These are phyloP conservation scores for Cyclophora albipunctata DNA, from an alignment of 2,888 invertebrate genomes.

Conservation along the genomic window DNA sequence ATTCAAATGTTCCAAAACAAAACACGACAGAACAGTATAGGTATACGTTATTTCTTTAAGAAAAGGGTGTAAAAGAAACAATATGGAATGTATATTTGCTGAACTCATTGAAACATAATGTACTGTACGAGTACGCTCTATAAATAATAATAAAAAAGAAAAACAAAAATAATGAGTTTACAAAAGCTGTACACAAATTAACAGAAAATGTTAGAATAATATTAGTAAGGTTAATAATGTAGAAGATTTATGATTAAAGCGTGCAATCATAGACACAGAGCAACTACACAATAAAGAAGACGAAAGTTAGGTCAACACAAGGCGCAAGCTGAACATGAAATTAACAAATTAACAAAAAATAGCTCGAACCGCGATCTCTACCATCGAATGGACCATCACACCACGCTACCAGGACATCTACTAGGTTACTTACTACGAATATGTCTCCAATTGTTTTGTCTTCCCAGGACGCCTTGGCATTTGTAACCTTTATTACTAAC, in stretches of 20 bases:
- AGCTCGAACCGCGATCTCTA: constrained; percentile 19
- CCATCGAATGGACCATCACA: constrained; percentile 56
- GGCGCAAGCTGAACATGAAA: constrained; percentile 36
- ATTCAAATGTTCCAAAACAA: too few relatives aligned
- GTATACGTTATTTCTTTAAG: too few relatives aligned
- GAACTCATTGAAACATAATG: too few relatives aligned
- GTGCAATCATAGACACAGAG: constrained; percentile 53
- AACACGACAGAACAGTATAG: too few relatives aligned
- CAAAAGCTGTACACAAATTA: too few relatives aligned
- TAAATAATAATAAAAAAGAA: too few relatives aligned
- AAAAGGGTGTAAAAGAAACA: too few relatives aligned
- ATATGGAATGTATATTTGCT: too few relatives aligned
- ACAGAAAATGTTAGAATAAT: constrained; percentile 9
- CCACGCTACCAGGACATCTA: constrained; percentile 55
- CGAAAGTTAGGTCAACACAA: constrained; percentile 37
- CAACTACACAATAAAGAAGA: constrained; percentile 56
- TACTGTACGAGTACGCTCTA: too few relatives aligned
- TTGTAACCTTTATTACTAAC: constrained; percentile 26
- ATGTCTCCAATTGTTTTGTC: constrained; percentile 28
- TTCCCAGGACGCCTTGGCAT: constrained; percentile 49
- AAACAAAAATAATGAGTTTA: too few relatives aligned
- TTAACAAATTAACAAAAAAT: constrained; percentile 23
- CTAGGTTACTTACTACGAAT: constrained; percentile 50
- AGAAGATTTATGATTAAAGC: constrained; percentile 14
- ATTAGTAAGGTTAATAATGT: constrained; percentile 34